Base-by-base conservation (phyloP, 2,888 invertebrate species). In the Palloptera scutellata region DNA sequence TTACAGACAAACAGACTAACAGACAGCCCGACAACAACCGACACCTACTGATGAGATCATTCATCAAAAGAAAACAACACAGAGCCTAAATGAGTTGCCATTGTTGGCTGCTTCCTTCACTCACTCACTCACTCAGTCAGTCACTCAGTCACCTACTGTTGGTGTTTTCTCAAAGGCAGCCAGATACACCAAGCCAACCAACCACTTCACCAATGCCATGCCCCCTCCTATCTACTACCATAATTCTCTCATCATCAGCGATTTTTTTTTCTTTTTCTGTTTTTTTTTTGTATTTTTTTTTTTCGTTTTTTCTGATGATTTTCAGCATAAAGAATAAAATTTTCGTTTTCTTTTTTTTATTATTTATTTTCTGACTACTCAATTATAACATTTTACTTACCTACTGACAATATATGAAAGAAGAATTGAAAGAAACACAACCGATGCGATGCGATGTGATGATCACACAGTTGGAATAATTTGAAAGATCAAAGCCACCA, bases 1-100 rank as follows among this genome's bases (percentile, higher is more conserved):
- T 48, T 15, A 48, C 48, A 13, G 8, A 30, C 4, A 43, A 15
- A 41, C 11, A 41, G 10, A 54, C 17, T 13, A 13, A 12, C 54
- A 42, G 54, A 13, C 62, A 45, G 64, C 68, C 63, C 15, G 41
- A 64, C 64, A 48, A 67, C 70, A 66, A 73, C 77, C 77, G 80
- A 80, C 80, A 81, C 79, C 80, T 81, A 69, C 75, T 80, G 80
- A 81, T 81, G 81, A 80, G 80, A 78, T 81, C 81, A 81, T 81
- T 81, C 80, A 80, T 81, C 81, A 81, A 76, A 72, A 66, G 11
- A 57, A 57, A 74, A 71, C 66, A 66, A 62, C 68, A 69, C 74
- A 76, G 74, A 73, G 75, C 74, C 75, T 72, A 81, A 80, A 80
- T 80, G 80, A 81, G 78, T 79, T 78, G 74, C 78, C 74, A 77